Conservation (phyloP, 2,797 vertebrate species). For the Ciconia nigra region DNA sequence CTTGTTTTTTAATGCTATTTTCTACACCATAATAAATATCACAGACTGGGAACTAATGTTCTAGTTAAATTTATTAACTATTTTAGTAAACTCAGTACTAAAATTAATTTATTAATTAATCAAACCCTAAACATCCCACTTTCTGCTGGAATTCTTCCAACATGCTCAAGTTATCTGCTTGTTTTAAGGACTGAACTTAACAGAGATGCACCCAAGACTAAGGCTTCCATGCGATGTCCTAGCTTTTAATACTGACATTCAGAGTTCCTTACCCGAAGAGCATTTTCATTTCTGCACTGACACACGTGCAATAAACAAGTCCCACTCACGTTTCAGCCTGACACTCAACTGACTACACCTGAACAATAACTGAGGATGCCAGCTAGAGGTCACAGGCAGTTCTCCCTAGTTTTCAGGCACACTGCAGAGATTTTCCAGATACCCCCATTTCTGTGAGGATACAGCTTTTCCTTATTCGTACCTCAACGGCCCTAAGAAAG, state of each 20-base stretch:
- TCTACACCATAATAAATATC: neutral
- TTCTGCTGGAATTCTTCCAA: neutral
- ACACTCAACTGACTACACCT: rapidly evolving
- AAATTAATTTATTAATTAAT: too few relatives aligned
- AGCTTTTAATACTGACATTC: neutral
- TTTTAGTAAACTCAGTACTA: too few relatives aligned
- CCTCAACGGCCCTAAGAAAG: neutral
- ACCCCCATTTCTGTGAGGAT: rapidly evolving
- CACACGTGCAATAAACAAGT: rapidly evolving
- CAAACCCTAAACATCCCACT: neutral
- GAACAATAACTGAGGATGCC: rapidly evolving
- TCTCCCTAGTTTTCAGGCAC: neutral
- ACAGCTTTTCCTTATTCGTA: neutral
- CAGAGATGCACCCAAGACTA: rapidly evolving
- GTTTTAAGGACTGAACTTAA: neutral
- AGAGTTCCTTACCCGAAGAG: rapidly evolving
- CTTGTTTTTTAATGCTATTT: neutral
- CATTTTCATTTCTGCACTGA: neutral
- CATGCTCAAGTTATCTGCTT: too few relatives aligned
- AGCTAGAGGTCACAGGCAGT: rapidly evolving
- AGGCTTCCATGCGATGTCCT: neutral
- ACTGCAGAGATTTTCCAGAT: neutral
- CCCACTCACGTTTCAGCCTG: neutral
- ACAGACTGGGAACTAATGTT: neutral
- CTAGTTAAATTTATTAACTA: neutral